These are phyloP conservation scores for Catagonus wagneri DNA, from an alignment of 2,113 vertebrate genomes.

Conservation along the genomic window DNA sequence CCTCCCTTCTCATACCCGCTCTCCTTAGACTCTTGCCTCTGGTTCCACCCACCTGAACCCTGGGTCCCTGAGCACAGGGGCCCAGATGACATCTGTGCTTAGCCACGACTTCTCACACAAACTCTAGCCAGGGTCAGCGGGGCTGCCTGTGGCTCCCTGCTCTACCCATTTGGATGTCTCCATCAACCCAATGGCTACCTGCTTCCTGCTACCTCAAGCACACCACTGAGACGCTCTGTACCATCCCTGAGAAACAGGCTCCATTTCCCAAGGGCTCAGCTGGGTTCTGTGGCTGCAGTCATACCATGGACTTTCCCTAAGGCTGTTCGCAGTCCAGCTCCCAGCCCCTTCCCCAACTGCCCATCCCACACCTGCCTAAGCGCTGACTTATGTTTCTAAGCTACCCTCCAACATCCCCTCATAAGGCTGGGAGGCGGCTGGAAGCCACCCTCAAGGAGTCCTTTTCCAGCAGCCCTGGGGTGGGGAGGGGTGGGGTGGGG, in stretches of 20 bases:
- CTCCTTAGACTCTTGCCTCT: background rate
- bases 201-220: too few species aligned
- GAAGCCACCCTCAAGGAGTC: background rate
- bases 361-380: background rate
- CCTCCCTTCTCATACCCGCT: background rate
- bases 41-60: background rate
- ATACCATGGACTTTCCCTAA: background rate
- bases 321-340: background rate
- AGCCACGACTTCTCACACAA: background rate
- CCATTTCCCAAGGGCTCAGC: background rate
- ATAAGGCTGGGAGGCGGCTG: background rate
- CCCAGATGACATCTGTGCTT: background rate
- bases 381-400: background rate
- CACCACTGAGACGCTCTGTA: accelerated
- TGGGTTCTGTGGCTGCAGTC: background rate
- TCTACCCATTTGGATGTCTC: background rate
- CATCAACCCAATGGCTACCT: background rate
- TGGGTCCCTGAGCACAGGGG: background rate
- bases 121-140: accelerated
- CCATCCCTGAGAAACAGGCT: background rate
- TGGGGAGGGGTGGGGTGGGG: background rate
- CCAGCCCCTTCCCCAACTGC: background rate
- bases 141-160: background rate
- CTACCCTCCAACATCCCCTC: background rate
- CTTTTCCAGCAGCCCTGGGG: background rate